Conservation (phyloP, 2,113 vertebrate species). For the Deroptyus accipitrinus region DNA sequence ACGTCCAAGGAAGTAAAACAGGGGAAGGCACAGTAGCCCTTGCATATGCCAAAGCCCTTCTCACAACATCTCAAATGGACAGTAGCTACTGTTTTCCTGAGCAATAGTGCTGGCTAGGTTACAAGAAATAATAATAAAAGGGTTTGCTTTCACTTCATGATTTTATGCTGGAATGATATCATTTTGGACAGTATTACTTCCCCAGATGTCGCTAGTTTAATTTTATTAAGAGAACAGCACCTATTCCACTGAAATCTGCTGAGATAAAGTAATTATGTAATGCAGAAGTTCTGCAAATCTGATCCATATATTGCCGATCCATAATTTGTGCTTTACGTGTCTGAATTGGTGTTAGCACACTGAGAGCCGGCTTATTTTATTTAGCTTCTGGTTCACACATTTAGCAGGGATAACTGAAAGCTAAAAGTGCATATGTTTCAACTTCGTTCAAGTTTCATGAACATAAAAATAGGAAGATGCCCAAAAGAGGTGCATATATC, state of each 20-base stretch:
- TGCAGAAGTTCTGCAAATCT: conserved; percentile 11
- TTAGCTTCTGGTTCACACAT: conserved; percentile 43
- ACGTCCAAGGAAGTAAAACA: neutral
- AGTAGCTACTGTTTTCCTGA: neutral
- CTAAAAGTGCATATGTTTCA: conserved; percentile 15
- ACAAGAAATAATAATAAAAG: neutral
- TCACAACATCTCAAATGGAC: neutral
- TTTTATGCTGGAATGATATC: neutral
- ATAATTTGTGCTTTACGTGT: neutral
- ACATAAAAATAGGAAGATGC: conserved; percentile 38
- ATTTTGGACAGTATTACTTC: conserved; percentile 34
- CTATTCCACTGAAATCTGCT: conserved; percentile 29
- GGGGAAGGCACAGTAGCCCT: neutral
- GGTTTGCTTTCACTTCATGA: neutral
- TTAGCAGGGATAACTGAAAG: conserved; percentile 17
- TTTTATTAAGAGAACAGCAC: conserved; percentile 32
- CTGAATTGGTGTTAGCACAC: conserved; percentile 27
- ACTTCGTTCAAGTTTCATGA: conserved; percentile 43
- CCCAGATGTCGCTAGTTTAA: conserved; percentile 27
- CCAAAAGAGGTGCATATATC: conserved; percentile 18
- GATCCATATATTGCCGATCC: neutral
- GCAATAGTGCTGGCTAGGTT: neutral
- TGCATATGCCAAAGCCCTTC: neutral
- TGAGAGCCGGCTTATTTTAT: conserved; percentile 30
- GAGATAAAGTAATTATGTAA: conserved; percentile 50